Evolutionary conservation across 1,140 invertebrate species (phyloP), one percentile per base, ranked within the genome.

Genomic region (Lamellibrachia luymesi): DNA sequence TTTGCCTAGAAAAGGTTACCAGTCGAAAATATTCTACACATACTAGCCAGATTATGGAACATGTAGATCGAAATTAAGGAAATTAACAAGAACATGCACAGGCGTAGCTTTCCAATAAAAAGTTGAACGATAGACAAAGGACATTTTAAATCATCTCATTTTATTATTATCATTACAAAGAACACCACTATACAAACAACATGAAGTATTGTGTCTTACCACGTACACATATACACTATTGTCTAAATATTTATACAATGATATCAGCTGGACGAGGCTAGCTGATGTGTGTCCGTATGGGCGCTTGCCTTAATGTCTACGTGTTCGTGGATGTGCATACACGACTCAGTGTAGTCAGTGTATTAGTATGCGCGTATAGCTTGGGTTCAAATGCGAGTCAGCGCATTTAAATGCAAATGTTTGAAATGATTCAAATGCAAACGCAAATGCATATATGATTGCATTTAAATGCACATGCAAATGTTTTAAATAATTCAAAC

Each of bases 61-160:
- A 4, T 22, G 64, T 10, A 4, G 25, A 80, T 80, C 64, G 25
- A 80, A 80, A 80, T 80, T 22, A 0, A 22, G 2, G 2, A 80
- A 80, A 80, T 2, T 22, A 80, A 22, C 64, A 80, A 80, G 64
- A 80, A 56, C 6, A 56, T 56, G 10, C 50, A 91, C 90, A 91
- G 22, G 27, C 2, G 90, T 7, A 7, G 7, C 90, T 91, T 22
- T 49, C 90, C 6, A 91, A 50, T 91, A 38, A 2, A 7, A 50
- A 50, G 27, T 50, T 50, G 91, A 51, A 50, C 7, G 51, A 51
- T 27, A 22, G 5, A 51, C 51, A 22, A 50, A 17, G n/a, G 91
- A 91, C n/a, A 91, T 13, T 91, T 50, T 91, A n/a, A 50, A 17
- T 50, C n/a, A 50, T 50, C 91, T 91, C 49, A 50, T 91, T 50